Evolutionary conservation across 2,888 invertebrate genomes (phyloP), one percentile per base, ranked within the genome.

Genomic region (Schrankia costaestrigalis): DNA sequence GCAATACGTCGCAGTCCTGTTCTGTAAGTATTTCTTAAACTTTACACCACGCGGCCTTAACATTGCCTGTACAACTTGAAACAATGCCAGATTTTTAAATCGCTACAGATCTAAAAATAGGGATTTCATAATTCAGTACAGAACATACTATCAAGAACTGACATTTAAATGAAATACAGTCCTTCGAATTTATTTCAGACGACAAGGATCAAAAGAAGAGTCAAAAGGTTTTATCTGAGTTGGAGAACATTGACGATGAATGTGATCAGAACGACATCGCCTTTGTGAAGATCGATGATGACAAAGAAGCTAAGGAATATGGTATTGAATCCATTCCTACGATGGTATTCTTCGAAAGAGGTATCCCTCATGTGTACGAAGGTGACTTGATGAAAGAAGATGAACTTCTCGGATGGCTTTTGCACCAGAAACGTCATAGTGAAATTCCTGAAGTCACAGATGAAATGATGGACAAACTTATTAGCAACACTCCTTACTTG

Each of bases 231-330:
- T 88, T 97, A 46, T 82, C 89, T 31, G 96, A 96, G 77, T 81
- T 97, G 62, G 97, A 97, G 81, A 96, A 96, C 71, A 97, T 97
- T 59, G 97, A 97, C 69, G 97, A 97, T 67, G 97, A 97, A 72
- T 96, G 96, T 78, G 97, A 97, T 75, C 94, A 95, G 68, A 95
- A 97, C 70, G 94, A 94, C 66, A 96, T 97, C 58, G 95, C 94
- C 30, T 97, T 97, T 71, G 96, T 97, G 4, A 97, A 97, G 79
- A 96, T 96, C 62, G 94, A 95, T 66, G 95, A 97, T 63, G 93
- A 94, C 46, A 92, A 92, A 38, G 95, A 97, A 77, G 96, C 96
- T 21, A 95, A 94, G 67, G 96, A 96, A 71, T 96, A 95, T 73
- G 96, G 96, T 43, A 94, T 96, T 58, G 95, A 96, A 56, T 81